These are phyloP conservation scores for Macroglossus sobrinus DNA, from an alignment of 2,113 vertebrate species.

Conservation along the genomic window DNA sequence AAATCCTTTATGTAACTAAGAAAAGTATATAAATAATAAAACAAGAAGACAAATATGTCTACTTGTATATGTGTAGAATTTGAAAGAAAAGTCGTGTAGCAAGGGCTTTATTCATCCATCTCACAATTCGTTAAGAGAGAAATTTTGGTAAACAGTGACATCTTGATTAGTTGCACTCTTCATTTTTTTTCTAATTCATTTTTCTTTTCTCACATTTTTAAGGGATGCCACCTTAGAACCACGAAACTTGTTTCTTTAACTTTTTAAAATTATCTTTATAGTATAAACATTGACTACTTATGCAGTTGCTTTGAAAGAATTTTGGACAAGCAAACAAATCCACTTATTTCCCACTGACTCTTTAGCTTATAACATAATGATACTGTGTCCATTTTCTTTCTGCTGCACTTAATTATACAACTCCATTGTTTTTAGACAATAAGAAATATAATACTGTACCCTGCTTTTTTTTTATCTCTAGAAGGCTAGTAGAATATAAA, in stretches of 20 bases:
- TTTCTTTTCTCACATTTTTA: conserved; percentile 19
- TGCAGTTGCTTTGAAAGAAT: conserved; percentile 60
- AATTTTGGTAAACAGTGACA: conserved; percentile 2
- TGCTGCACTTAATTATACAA: conserved; percentile 61
- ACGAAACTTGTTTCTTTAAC: neutral
- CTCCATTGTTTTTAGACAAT: conserved; percentile 47
- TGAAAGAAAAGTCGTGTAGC: neutral
- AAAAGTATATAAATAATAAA: neutral
- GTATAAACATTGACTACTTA: conserved; percentile 49
- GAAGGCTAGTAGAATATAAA: conserved; percentile 37
- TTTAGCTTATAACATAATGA: conserved; percentile 52
- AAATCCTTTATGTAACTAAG: neutral
- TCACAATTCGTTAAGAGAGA: neutral
- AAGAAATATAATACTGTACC: conserved; percentile 38
- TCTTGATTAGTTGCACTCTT: neutral
- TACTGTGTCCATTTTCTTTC: conserved; percentile 62
- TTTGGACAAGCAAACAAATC: conserved; percentile 55
- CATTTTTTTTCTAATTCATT: neutral
- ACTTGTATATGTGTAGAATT: neutral
- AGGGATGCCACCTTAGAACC: neutral
- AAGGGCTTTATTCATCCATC: neutral
- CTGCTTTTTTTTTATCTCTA: conserved; percentile 27
- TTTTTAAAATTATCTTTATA: neutral
- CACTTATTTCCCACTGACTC: conserved; percentile 53
- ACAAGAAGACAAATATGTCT: neutral